Percentiles rank a stretch among this genome's conserved stretches.
These are phyloP conservation scores for Drosophila pandora DNA, from an alignment of 1,140 invertebrate genomes.

Conservation along the genomic window DNA sequence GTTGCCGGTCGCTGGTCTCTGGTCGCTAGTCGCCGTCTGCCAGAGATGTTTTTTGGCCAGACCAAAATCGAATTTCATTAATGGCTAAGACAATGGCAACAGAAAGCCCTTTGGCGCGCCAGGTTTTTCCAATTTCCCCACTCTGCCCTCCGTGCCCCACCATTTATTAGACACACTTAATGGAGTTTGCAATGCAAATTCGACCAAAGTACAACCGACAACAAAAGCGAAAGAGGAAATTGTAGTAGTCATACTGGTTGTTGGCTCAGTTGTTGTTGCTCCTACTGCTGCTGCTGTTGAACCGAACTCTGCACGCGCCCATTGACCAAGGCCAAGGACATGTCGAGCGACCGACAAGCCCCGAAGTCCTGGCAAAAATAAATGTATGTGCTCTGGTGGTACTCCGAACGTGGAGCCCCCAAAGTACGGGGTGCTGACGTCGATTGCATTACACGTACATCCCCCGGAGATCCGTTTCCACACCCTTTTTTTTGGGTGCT, in stretches of 20 bases:
- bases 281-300: background rate
- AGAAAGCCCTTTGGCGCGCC: background rate
- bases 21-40: background rate
- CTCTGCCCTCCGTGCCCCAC: background rate
- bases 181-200: slow-evolving; percentile 70
- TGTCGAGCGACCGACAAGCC: slow-evolving; percentile 17
- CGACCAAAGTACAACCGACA: slow-evolving; percentile 51
- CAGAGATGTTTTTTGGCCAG: slow-evolving; percentile 25
- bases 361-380: slow-evolving; percentile 56
- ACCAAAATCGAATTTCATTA: slow-evolving; percentile 53
- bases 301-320: slow-evolving; percentile 25
- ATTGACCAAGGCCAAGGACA: slow-evolving; percentile 75
- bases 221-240: slow-evolving; percentile 59
- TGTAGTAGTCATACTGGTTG: slow-evolving; percentile 46
- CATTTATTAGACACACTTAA: slow-evolving; percentile 43
- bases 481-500: background rate
- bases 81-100: slow-evolving; percentile 39
- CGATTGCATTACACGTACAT: slow-evolving; percentile 39
- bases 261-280: slow-evolving; percentile 7
- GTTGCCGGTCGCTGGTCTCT: no score
- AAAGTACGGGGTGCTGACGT: slow-evolving; percentile 23
- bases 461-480: slow-evolving; percentile 1
- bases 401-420: slow-evolving; percentile 3
- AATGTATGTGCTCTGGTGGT: slow-evolving; percentile 22
- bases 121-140: background rate